Percentiles rank a stretch among this genome's conserved stretches.
Evolutionary conservation across 1,140 invertebrate genomes (phyloP).

Genomic region (Euwallacea fornicatus): DNA sequence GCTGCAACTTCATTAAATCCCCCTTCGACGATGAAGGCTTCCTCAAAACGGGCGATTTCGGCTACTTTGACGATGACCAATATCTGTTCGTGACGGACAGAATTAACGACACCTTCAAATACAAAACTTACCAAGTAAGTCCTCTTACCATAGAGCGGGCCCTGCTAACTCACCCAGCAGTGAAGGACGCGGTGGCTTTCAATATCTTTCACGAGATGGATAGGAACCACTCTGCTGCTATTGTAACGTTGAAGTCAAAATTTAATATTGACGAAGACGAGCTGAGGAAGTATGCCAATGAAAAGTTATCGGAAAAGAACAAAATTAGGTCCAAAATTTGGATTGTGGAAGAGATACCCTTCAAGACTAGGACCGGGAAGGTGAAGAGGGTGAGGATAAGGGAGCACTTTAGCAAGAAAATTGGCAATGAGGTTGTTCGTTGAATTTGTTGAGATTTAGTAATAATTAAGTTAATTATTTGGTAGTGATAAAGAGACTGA

Average conservation of each 20-base stretch:
- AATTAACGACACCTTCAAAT: conserved; percentile 79
- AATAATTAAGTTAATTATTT: too few species aligned
- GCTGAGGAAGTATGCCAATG: conserved; percentile 39
- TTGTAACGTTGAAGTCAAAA: conserved; percentile 55
- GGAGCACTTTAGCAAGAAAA: conserved; percentile 14
- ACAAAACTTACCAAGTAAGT: conserved; percentile 51
- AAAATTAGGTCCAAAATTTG: conserved; percentile 43
- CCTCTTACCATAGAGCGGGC: conserved; percentile 65
- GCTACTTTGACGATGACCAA: conserved; percentile 66
- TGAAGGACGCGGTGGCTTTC: conserved; percentile 70
- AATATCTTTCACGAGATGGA: conserved; percentile 63
- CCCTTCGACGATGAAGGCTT: conserved; percentile 65
- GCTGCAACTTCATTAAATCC: conserved; percentile 28
- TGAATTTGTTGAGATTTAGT: too few species aligned
- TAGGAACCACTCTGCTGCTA: conserved; percentile 66
- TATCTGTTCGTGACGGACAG: conserved; percentile 71
- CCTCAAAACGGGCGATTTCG: conserved; percentile 70
- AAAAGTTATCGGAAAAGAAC: conserved; percentile 44
- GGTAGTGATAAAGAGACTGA: too few species aligned
- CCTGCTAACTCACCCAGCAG: conserved; percentile 62
- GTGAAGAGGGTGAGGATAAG: conserved; percentile 26
- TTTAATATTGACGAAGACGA: conserved; percentile 23
- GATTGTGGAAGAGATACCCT: conserved; percentile 42
- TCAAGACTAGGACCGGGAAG: conserved; percentile 45
- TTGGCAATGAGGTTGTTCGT: not conserved